These are phyloP conservation scores for Odontesthes bonariensis DNA, from an alignment of 2,113 vertebrate species.

Conservation along the genomic window DNA sequence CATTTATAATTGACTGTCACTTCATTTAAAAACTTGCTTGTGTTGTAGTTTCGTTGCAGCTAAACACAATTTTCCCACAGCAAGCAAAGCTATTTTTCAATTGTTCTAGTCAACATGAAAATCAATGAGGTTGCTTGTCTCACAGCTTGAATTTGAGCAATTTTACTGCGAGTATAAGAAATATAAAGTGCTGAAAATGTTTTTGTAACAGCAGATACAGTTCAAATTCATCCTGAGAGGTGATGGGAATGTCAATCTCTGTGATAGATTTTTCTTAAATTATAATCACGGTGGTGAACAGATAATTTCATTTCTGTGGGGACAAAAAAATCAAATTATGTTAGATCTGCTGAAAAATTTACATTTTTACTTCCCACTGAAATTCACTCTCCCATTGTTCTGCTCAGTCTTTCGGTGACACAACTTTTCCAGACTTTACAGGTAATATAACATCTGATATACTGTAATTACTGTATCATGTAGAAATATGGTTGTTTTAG, in stretches of 20 bases:
- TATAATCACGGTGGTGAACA: not conserved
- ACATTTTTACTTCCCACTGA: not conserved
- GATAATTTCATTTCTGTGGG: not conserved
- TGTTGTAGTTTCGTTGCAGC: conserved; percentile 10
- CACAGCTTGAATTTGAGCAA: not conserved
- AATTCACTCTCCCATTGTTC: not conserved
- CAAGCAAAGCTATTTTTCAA: not conserved
- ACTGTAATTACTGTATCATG: not conserved
- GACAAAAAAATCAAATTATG: not conserved
- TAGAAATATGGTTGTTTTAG: not conserved
- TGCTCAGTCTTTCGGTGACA: not conserved
- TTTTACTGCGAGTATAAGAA: not conserved
- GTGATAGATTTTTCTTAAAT: conserved; percentile 7
- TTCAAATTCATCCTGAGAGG: conserved; percentile 1
- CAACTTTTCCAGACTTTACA: not conserved
- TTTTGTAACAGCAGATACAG: not conserved
- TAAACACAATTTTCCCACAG: conserved; percentile 14
- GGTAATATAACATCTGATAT: not conserved
- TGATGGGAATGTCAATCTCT: not conserved
- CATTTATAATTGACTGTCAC: conserved; percentile 12
- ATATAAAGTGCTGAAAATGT: too few species aligned
- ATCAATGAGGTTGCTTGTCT: conserved; percentile 28
- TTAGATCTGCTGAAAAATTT: not conserved
- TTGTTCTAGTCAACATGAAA: conserved; percentile 19
- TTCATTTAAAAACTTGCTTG: conserved; percentile 11